Base-by-base conservation (phyloP, 2,797 vertebrate genomes). In the Euphonia xanthogaster region DNA sequence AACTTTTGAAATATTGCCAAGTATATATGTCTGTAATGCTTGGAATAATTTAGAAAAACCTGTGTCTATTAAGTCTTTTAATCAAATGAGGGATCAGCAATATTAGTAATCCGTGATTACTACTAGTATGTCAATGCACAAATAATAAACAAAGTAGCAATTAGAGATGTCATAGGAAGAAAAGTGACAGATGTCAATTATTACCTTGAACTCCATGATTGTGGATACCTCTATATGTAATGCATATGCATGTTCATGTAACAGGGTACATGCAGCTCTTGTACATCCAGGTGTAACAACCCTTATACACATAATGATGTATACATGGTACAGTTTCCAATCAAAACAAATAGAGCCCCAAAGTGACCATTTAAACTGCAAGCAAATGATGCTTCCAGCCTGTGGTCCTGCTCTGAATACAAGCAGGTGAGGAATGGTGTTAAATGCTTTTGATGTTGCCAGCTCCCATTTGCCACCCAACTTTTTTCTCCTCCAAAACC, bases 391-490 rank as follows among this genome's bases (percentile, higher is more conserved):
- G 85, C 81, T 93, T 95, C 76, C 79, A 94, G 97, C 93, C 97
- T 94, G 94, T 92, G 94, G 97, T 98, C 97, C 97, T 97, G 96
- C 97, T 96, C 95, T 96, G 95, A 98, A 98, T 98, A 97, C 98
- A 97, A 98, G 98, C 98, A 99, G 99, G 99, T 99, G 98, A 99
- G 98, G 98, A 97, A 97, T 97, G 94, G 97, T 91, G 98, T 98
- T 98, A 98, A 98, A 98, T 57, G 96, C 97, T 98, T 99, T 99
- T 99, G 98, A 99, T 99, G 98, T 99, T 98, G 98, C 98, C 98
- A 98, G 98, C 98, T 98, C 97, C 98, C 98, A 98, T 98, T 99
- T 98, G 98, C 98, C 98, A 98, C 98, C 98, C 98, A 99, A 99
- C 98, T 98, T 99, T 98, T 98, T 98, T 98, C 98, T 98, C 97